Conservation (phyloP, 2,113 vertebrate genomes). For the Scomber japonicus region DNA sequence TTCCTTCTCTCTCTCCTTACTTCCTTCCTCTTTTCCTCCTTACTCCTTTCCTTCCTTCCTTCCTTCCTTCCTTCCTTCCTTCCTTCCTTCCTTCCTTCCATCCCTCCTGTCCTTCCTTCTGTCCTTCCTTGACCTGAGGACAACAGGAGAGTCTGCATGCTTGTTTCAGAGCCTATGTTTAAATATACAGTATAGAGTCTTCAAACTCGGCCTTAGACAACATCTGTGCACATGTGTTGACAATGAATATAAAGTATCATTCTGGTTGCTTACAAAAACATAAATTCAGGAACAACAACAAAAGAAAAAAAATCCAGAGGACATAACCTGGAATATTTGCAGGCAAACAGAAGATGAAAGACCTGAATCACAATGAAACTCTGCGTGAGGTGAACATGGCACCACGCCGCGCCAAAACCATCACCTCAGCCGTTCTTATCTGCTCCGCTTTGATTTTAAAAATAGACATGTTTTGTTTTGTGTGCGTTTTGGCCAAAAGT, state of each 20-base stretch:
- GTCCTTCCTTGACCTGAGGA: no score
- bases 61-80: no score
- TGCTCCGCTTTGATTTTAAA: conserved; percentile 24
- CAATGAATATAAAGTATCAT: neutral
- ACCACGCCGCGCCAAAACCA: neutral
- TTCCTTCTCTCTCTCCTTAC: no score
- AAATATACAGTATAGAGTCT: no score
- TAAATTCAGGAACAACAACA: neutral
- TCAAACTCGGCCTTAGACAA: no score
- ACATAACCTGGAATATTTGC: neutral
- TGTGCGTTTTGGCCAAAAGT: conserved; percentile 13
- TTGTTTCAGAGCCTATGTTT: no score
- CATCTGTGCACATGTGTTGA: neutral
- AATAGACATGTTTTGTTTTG: conserved; percentile 9
- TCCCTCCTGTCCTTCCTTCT: no score
- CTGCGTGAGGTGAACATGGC: neutral
- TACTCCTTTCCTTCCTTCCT: no score
- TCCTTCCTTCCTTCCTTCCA: no score
- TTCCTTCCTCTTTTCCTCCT: no score
- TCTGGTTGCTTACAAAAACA: neutral
- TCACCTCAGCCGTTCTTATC: conserved; percentile 7
- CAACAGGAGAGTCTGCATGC: no score
- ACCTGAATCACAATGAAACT: conserved; percentile 30
- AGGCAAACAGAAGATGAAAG: conserved; percentile 7
- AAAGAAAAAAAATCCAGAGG: neutral